Conservation (phyloP, 2,113 vertebrate species). For the Phalacrocorax aristotelis region DNA sequence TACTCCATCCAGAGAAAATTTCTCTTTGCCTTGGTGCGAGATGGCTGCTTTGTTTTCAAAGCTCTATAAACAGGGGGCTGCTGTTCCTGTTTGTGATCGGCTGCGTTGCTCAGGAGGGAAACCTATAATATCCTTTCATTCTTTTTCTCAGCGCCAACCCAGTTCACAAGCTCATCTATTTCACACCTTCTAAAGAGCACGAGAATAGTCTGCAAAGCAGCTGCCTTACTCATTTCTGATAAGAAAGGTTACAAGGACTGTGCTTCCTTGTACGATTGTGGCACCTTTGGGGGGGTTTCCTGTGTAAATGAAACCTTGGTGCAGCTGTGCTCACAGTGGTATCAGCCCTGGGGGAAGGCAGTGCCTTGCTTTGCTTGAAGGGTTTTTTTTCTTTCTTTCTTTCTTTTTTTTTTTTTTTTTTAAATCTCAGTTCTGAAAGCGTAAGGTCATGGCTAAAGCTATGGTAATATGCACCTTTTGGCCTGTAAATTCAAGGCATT, state of each 20-base stretch:
- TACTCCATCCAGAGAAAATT: neutral
- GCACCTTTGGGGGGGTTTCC: constrained; percentile 40
- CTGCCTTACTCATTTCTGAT: neutral
- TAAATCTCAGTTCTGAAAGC: neutral
- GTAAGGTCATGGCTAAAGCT: neutral
- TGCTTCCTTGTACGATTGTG: neutral
- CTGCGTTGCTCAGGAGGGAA: neutral
- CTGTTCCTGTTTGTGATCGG: neutral
- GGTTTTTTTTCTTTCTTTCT: accelerated
- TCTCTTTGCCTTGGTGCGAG: neutral
- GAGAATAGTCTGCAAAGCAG: neutral
- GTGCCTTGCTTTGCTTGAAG: neutral
- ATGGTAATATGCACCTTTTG: neutral
- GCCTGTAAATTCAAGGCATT: neutral
- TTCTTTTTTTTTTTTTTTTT: neutral
- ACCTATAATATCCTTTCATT: neutral
- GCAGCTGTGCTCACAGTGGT: neutral
- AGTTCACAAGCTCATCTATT: neutral
- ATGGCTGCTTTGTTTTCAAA: neutral
- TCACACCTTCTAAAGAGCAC: constrained; percentile 38
- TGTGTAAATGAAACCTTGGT: neutral
- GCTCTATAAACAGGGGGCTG: neutral
- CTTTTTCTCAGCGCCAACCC: neutral
- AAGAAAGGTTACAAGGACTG: neutral
- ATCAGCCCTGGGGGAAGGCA: neutral